Evolutionary conservation across 2,113 vertebrate genomes (phyloP).

Genomic region (Pycnonotus jocosus): DNA sequence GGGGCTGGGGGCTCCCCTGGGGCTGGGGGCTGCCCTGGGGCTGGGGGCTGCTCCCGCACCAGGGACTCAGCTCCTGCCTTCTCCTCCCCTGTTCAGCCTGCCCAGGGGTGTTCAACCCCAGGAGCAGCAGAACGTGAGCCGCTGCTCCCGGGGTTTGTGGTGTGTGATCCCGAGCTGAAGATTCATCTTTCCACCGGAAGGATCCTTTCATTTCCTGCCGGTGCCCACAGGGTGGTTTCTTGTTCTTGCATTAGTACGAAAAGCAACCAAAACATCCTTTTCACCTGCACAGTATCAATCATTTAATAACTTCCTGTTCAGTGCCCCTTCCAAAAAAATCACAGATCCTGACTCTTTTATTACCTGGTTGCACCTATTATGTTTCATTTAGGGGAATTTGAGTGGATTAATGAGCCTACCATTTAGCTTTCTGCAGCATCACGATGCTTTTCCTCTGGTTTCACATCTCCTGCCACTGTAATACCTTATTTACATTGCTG

Average conservation of each 20-base stretch:
- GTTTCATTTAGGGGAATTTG: not conserved
- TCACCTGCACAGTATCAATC: not conserved
- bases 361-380: not conserved
- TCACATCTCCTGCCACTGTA: not conserved
- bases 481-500: not conserved
- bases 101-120: not conserved
- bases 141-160: not conserved
- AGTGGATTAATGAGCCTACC: not conserved
- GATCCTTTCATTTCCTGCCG: not conserved
- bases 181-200: not conserved
- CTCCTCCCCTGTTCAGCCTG: rapidly evolving
- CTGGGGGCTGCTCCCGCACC: not conserved
- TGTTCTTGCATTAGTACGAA: not conserved
- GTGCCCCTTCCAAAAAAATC: not conserved
- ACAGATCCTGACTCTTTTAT: not conserved
- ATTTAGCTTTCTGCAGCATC: not conserved
- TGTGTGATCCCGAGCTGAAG: not conserved
- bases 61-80: not conserved
- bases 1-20: not conserved
- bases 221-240: not conserved
- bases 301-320: not conserved
- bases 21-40: not conserved
- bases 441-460: not conserved
- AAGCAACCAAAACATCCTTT: not conserved
- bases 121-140: rapidly evolving